These are phyloP conservation scores for Sphecodes monilicornis DNA, from an alignment of 2,888 invertebrate genomes.

Conservation along the genomic window DNA sequence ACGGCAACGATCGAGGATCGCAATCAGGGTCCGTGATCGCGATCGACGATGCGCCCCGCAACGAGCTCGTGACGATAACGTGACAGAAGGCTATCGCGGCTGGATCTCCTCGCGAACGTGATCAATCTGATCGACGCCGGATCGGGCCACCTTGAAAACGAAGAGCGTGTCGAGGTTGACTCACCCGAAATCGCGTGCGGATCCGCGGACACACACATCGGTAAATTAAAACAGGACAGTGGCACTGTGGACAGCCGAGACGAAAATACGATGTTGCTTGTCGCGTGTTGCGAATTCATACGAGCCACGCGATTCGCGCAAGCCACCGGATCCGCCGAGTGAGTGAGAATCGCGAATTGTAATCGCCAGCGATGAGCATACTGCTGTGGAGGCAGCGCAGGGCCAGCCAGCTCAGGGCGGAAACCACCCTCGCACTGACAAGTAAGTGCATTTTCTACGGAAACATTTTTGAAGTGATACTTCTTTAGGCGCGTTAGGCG, in stretches of 20 bases:
- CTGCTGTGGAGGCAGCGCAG: conserved; percentile 80
- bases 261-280: conserved; percentile 16
- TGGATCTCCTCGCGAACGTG: conserved; percentile 24
- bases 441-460: conserved; percentile 69
- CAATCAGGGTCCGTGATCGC: conserved; percentile 42
- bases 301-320: background rate
- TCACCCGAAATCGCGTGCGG: conserved; percentile 24
- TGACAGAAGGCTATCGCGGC: conserved; percentile 3
- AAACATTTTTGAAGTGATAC: no score
- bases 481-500: no score
- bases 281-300: background rate
- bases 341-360: background rate
- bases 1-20: conserved; percentile 27
- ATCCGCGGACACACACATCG: background rate
- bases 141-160: conserved; percentile 39
- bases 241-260: background rate
- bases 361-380: conserved; percentile 75
- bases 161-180: conserved; percentile 31
- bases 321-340: background rate
- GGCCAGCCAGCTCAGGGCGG: conserved; percentile 70
- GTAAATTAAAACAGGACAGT: background rate
- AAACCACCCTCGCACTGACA: conserved; percentile 61
- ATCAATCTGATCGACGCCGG: conserved; percentile 41
- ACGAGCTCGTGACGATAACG: conserved; percentile 48
- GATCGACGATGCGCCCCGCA: conserved; percentile 11